Base-by-base conservation (phyloP, 2,113 vertebrate species). In the Mohoua ochrocephala region DNA sequence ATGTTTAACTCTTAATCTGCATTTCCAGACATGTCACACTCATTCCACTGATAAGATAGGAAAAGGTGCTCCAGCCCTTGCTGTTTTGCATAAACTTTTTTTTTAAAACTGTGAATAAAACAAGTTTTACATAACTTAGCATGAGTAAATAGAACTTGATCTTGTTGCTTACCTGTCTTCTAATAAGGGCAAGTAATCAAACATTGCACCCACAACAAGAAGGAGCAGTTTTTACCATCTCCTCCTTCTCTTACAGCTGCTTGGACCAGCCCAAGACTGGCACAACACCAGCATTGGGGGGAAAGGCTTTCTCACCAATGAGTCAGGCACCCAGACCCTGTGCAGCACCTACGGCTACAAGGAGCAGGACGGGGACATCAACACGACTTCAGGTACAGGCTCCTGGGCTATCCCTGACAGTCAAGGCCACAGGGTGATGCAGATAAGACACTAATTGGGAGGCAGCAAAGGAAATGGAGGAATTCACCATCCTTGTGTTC, bases 281-380 rank as follows among this genome's bases (percentile, higher is more conserved):
- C 97, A 98, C 49, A 77, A 63, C 14, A 98, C 93, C 70, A 96
- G 54, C 1, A 91, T 98, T 15, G 98, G 95, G 42, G 98, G 97
- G 13, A 98, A 98, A 78, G 98, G 98, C 22, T 98, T 97, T 65
- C 96, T 98, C 70, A 97, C 97, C 79, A 98, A 98, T 6, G 98
- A 98, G 71, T 96, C 95, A 0, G 97, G 98, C 45, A 65, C 64
- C 2, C 98, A 97, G 89, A 75, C 30, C 74, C 2, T 96, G 71
- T 97, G 93, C 59, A 91, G 83, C 90, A 71, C 96, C 10, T 97
- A 96, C 53, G 18, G 59, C 93, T 98, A 96, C 93, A 97, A 96
- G 85, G 98, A 98, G 47, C 96, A 97, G 75, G 98, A 98, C 0
- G 41, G 91, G 28, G 97, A 97, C 71, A 63, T 97, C 2, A 96